phyloP scores from a whole-genome alignment of 2,797 vertebrate genomes.

The Acropternis orthonyx region DNA sequence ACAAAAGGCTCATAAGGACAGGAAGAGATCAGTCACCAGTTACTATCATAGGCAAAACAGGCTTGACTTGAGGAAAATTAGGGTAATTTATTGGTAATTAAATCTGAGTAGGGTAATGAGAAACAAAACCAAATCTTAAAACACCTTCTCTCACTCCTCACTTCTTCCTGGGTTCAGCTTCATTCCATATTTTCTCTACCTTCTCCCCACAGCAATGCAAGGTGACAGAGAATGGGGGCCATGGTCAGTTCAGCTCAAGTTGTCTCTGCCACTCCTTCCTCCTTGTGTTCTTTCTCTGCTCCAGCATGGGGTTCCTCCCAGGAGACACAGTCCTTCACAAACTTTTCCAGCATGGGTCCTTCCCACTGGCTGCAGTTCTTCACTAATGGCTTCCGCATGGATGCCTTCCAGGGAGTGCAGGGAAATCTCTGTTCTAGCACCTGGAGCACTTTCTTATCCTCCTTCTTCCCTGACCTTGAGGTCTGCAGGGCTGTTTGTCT shows the following conservation, averaged over 20 bases:
- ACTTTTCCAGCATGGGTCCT: neutral
- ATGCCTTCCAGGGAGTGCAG: neutral
- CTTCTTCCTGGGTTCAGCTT: neutral
- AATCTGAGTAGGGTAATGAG: neutral
- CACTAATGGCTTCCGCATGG: neutral
- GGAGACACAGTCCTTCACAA: neutral
- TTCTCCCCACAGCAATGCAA: neutral
- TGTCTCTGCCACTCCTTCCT: neutral
- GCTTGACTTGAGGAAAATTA: neutral
- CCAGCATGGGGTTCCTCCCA: neutral
- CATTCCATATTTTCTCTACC: neutral
- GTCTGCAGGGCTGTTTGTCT: neutral
- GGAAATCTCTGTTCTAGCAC: neutral
- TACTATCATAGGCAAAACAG: neutral
- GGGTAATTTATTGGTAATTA: neutral
- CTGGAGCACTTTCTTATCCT: neutral
- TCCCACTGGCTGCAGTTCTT: neutral
- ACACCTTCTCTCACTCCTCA: neutral
- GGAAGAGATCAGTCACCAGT: neutral
- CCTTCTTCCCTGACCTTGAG: neutral
- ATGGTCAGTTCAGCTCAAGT: neutral
- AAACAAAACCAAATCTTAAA: neutral
- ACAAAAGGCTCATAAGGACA: neutral
- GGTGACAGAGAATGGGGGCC: neutral
- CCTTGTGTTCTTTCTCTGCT: neutral